A percentile compares a stretch with the other conserved stretches of the same genome.
phyloP scores from a whole-genome alignment of 2,113 vertebrate species.

The Alligator mississippiensis region DNA sequence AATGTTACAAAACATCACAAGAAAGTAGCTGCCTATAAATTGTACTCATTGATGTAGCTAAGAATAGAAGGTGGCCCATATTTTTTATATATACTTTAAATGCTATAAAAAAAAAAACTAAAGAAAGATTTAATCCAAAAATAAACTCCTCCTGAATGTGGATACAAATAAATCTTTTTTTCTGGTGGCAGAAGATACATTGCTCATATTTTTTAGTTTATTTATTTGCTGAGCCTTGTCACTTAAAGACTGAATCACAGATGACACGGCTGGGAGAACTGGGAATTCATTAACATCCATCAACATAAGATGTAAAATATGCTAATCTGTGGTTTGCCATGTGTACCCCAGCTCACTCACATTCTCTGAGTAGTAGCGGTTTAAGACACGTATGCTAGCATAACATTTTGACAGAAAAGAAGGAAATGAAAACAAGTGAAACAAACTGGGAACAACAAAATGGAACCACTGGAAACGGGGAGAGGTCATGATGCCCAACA shows the following conservation, averaged over 20 bases:
- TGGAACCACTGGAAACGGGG: background rate
- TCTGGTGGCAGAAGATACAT: background rate
- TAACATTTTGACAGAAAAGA: background rate
- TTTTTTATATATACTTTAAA: background rate
- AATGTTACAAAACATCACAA: too few relatives aligned
- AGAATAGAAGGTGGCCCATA: too few relatives aligned
- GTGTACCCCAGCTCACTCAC: background rate
- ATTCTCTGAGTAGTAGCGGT: background rate
- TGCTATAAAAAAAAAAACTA: background rate
- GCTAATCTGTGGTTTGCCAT: background rate
- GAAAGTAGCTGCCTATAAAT: too few relatives aligned
- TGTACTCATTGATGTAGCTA: too few relatives aligned
- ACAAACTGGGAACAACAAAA: background rate
- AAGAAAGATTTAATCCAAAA: background rate
- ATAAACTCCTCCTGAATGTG: background rate
- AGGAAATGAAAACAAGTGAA: background rate
- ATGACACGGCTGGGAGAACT: slow-evolving; percentile 7
- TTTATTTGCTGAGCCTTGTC: background rate
- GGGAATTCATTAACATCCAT: slow-evolving; percentile 18
- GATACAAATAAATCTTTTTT: background rate
- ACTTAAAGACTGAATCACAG: slow-evolving; percentile 36
- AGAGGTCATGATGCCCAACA: background rate
- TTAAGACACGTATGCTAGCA: background rate
- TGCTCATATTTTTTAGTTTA: background rate
- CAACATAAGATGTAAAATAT: background rate